phyloP scores from a whole-genome alignment of 2,113 vertebrate genomes.

The Aldabrachelys gigantea region DNA sequence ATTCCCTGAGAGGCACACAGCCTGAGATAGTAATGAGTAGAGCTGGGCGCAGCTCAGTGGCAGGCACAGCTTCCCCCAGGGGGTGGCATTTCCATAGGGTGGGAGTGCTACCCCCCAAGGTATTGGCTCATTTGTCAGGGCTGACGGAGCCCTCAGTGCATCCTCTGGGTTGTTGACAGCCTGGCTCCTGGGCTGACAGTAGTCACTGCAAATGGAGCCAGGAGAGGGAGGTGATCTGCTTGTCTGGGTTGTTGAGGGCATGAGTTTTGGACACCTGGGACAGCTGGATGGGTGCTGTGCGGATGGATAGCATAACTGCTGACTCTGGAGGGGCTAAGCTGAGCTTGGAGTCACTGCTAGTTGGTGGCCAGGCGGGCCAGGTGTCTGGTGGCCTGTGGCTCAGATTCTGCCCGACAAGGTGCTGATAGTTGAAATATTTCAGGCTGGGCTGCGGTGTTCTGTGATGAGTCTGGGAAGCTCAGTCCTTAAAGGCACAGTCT shows the following conservation, averaged over 20 bases:
- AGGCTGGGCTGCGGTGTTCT: no score
- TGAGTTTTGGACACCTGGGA: not conserved
- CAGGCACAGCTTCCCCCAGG: no score
- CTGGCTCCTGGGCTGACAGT: not conserved
- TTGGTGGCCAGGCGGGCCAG: not conserved
- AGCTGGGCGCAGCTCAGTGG: not conserved
- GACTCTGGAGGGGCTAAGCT: not conserved
- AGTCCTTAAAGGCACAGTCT: no score
- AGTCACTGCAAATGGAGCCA: not conserved
- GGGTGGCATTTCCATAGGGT: not conserved
- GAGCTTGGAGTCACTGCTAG: no score
- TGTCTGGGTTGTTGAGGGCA: not conserved
- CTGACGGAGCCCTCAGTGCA: not conserved
- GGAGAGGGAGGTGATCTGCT: not conserved
- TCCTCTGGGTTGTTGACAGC: not conserved
- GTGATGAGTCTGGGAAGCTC: no score
- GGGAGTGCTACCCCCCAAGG: not conserved
- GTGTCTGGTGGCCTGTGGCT: not conserved
- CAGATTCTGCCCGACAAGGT: not conserved
- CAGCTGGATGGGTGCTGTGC: not conserved
- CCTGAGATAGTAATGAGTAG: no score
- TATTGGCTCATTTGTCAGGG: not conserved
- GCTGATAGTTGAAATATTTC: not conserved
- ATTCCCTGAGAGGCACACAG: no score
- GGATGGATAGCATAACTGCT: no score